Conservation (phyloP, 2,797 vertebrate species). For the Epinephelus coioides region DNA sequence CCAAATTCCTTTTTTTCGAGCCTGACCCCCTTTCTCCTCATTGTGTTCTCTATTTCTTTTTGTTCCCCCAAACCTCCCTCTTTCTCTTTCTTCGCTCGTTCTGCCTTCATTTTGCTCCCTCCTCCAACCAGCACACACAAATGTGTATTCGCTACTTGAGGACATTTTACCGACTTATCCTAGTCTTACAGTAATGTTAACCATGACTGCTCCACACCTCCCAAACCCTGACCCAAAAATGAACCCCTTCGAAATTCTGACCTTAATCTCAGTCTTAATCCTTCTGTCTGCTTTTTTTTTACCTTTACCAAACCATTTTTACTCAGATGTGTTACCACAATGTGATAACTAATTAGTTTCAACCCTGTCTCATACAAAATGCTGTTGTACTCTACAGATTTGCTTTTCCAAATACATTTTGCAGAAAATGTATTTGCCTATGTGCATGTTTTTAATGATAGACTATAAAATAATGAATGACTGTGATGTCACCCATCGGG, state of each 20-base stretch:
- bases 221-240: background rate
- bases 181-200: background rate
- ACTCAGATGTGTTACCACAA: background rate
- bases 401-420: background rate
- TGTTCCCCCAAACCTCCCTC: slow-evolving; percentile 14
- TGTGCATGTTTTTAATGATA: background rate
- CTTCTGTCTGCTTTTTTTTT: background rate
- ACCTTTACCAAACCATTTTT: background rate
- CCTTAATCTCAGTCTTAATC: background rate
- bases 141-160: background rate
- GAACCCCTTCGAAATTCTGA: background rate
- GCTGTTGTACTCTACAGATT: background rate
- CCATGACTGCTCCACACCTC: background rate
- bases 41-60: slow-evolving; percentile 43
- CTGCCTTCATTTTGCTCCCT: background rate
- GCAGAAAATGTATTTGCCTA: background rate
- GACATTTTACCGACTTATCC: slow-evolving; percentile 8
- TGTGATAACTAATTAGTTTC: background rate
- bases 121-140: slow-evolving; percentile 6
- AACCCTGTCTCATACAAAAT: slow-evolving; percentile 9
- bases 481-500: too few species aligned
- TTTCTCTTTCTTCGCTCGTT: background rate
- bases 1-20: slow-evolving; percentile 36
- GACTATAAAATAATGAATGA: too few species aligned
- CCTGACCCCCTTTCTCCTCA: slow-evolving; percentile 60